Base-by-base conservation (phyloP, 2,888 invertebrate species). In the Aphelenchoides bicaudatus region DNA sequence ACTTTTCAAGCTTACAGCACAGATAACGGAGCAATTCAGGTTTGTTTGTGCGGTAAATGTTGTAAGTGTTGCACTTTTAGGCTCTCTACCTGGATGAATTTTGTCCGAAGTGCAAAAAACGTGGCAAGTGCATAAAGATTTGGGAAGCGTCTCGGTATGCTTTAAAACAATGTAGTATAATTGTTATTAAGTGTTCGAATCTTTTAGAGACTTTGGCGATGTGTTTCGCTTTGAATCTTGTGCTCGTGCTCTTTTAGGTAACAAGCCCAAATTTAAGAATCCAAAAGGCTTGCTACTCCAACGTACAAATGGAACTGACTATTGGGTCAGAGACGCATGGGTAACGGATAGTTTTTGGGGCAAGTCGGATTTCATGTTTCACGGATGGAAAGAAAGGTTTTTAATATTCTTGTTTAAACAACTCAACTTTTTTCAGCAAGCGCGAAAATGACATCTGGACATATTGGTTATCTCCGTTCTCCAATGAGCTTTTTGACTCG, bases 271-370 rank as follows among this genome's bases (percentile, higher is more conserved):
- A 19, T 51, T 70, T 38, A 21, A 39, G 16, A 29, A n/a, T 6
- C 19, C 37, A n/a, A 2, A 51, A 25, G 37, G 21, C 39, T 30
- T 21, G 37, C 10, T 28, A 23, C 21, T 23, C 25, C 16, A 28
- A 21, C n/a, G 23, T 21, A n/a, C 46, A n/a, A n/a, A 13, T 21
- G 13, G 25, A 21, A n/a, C 21, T n/a, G 30, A 54, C 2, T 73
- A 63, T n/a, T 74, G 74, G 74, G 63, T 70, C 3, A 54, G 74
- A 23, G 74, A 74, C 56, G 65, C 66, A 2, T 74, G 74, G 74
- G 56, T 71, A n/a, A 66, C 73, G 21, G 61, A 61, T 28, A 64
- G 61, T 23, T 39, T 56, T 47, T 74, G 71, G 66, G 62, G 63
- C 1, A 60, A 63, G 6, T 47, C 58, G 19, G 74, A 74, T 58